Percentiles rank a stretch among this genome's conserved stretches.
phyloP scores from a whole-genome alignment of 2,797 vertebrate genomes.

The Danio choprae region DNA sequence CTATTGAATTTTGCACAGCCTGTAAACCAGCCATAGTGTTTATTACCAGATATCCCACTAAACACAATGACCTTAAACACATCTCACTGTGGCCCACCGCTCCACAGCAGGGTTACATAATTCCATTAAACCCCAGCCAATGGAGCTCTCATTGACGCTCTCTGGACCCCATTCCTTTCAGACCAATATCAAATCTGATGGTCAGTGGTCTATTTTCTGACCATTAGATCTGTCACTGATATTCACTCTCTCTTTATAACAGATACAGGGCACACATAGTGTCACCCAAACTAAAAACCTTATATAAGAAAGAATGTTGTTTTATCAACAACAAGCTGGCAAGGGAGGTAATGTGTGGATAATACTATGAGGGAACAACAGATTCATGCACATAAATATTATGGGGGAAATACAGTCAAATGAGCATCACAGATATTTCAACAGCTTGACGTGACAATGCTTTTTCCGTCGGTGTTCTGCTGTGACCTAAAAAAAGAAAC shows the following conservation, averaged over 20 bases:
- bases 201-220: neutral
- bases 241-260: constrained; percentile 25
- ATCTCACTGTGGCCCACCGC: constrained; percentile 20
- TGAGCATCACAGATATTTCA: constrained; percentile 36
- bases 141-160: constrained; percentile 46
- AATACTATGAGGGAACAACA: constrained; percentile 66
- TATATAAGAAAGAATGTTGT: constrained; percentile 66
- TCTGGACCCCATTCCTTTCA: constrained; percentile 19
- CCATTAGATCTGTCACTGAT: constrained; percentile 36
- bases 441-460: neutral
- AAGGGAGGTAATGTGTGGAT: constrained; percentile 68
- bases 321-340: constrained; percentile 70
- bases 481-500: constrained; percentile 19
- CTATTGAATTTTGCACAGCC: constrained; percentile 67
- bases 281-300: constrained; percentile 63
- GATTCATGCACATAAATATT: constrained; percentile 52
- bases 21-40: constrained; percentile 61
- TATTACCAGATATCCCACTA: constrained; percentile 57
- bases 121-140: constrained; percentile 56
- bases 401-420: constrained; percentile 43
- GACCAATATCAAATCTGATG: constrained; percentile 30
- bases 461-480: neutral
- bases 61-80: constrained; percentile 47
- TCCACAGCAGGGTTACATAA: constrained; percentile 58
- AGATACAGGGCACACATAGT: constrained; percentile 26